phyloP scores from a whole-genome alignment of 2,797 vertebrate genomes.

The Phataginus tricuspis region DNA sequence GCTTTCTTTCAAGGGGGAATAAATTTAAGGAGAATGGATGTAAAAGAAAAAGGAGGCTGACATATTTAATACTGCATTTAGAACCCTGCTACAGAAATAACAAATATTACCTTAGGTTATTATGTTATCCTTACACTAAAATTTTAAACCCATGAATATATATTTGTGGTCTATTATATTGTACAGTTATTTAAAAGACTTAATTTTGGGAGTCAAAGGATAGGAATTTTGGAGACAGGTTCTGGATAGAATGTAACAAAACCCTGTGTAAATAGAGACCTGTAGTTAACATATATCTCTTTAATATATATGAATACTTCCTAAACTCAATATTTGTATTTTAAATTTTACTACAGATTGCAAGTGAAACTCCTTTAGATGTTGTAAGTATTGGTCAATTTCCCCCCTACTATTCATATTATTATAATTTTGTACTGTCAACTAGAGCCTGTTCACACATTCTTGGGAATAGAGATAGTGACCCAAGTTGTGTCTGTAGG shows the following conservation, averaged over 20 bases:
- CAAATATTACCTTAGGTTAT: not conserved
- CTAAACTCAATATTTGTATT: slow-evolving; percentile 56
- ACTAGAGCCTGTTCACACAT: not conserved
- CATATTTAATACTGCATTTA: not conserved
- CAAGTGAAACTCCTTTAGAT: slow-evolving; percentile 97
- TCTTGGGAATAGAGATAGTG: not conserved
- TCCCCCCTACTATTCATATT: not conserved
- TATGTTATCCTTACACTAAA: slow-evolving; percentile 22
- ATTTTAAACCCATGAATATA: not conserved
- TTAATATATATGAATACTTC: slow-evolving; percentile 47
- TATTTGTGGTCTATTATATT: not conserved
- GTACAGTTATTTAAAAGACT: slow-evolving; percentile 31
- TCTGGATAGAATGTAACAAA: slow-evolving; percentile 23
- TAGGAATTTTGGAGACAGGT: not conserved
- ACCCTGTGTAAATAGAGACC: not conserved
- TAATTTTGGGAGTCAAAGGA: not conserved
- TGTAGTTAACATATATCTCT: not conserved
- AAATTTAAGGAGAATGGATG: not conserved
- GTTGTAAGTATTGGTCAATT: slow-evolving; percentile 91
- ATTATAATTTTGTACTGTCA: not conserved
- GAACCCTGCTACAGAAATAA: slow-evolving; percentile 19
- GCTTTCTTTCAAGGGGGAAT: not conserved
- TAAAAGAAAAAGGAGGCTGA: slow-evolving; percentile 37
- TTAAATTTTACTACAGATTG: slow-evolving; percentile 91
- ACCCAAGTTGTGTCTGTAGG: not conserved